These are phyloP conservation scores for Arrhamphus sclerolepis DNA, from an alignment of 2,797 vertebrate species.

Conservation along the genomic window DNA sequence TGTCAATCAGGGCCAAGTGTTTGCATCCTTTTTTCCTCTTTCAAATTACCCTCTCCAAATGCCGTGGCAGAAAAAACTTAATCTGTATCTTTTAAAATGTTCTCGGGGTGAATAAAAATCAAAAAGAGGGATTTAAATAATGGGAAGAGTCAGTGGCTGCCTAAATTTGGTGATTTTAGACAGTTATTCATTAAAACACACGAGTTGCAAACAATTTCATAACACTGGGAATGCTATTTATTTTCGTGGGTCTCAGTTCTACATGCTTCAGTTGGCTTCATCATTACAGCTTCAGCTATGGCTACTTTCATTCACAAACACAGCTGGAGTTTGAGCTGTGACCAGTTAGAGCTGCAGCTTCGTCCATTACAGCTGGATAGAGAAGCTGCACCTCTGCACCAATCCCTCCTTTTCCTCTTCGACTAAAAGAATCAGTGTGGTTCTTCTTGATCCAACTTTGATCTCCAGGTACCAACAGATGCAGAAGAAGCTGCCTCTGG, in stretches of 20 bases:
- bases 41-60: conserved; percentile 12
- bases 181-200: not conserved
- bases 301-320: conserved; percentile 2
- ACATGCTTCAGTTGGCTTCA: not conserved
- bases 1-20: conserved; percentile 42
- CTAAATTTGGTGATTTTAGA: not conserved
- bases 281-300: conserved; percentile 3
- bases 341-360: not conserved
- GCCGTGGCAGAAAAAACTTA: not conserved
- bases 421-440: too few species aligned
- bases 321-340: not conserved
- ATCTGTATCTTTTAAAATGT: conserved; percentile 9
- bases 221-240: not conserved
- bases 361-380: not conserved
- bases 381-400: not conserved
- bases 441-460: too few species aligned
- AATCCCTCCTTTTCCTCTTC: too few species aligned
- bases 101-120: not conserved
- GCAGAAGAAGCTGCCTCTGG: too few species aligned
- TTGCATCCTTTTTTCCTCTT: conserved; percentile 1
- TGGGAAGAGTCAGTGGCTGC: not conserved
- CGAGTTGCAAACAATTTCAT: not conserved
- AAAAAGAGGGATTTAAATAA: not conserved
- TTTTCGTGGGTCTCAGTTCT: conserved; percentile 5
- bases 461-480: too few species aligned